A percentile compares a stretch with the other conserved stretches of the same genome.
Evolutionary conservation across 2,797 vertebrate species (phyloP).

Genomic region (Semaprochilodus insignis): DNA sequence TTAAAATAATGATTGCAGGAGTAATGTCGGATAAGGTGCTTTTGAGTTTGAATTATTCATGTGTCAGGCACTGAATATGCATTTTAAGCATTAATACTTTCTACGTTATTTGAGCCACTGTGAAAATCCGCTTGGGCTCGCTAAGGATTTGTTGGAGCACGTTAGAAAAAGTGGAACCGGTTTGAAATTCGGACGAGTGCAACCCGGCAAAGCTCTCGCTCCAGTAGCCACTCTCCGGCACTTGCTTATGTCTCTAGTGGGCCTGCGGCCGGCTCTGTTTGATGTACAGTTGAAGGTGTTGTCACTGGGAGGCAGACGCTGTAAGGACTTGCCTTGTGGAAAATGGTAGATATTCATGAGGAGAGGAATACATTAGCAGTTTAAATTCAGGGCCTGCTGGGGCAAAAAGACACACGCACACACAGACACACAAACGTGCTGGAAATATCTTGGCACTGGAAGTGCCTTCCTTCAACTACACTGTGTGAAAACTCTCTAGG

Average conservation of each 20-base stretch:
- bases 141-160: not conserved
- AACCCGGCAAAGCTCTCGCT: not conserved
- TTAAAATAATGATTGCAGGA: constrained; percentile 11
- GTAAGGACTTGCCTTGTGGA: constrained; percentile 40
- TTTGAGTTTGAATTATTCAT: constrained; percentile 13
- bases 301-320: constrained; percentile 27
- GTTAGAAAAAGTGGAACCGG: not conserved
- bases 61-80: not conserved
- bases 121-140: not conserved
- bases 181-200: not conserved
- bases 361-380: constrained; percentile 52
- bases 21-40: not conserved
- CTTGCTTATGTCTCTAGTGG: not conserved
- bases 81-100: not conserved
- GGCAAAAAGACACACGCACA: constrained; percentile 18
- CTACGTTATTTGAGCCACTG: not conserved
- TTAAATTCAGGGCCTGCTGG: constrained; percentile 24
- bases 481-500: not conserved
- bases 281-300: constrained; percentile 45
- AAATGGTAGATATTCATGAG: constrained; percentile 34
- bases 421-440: constrained; percentile 51
- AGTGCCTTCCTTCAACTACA: not conserved
- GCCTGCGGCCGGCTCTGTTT: not conserved
- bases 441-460: not conserved
- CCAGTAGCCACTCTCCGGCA: not conserved